Evolutionary conservation across 23 tunicate genomes (phyloP).

Genomic region (Halocynthia roretzi): DNA sequence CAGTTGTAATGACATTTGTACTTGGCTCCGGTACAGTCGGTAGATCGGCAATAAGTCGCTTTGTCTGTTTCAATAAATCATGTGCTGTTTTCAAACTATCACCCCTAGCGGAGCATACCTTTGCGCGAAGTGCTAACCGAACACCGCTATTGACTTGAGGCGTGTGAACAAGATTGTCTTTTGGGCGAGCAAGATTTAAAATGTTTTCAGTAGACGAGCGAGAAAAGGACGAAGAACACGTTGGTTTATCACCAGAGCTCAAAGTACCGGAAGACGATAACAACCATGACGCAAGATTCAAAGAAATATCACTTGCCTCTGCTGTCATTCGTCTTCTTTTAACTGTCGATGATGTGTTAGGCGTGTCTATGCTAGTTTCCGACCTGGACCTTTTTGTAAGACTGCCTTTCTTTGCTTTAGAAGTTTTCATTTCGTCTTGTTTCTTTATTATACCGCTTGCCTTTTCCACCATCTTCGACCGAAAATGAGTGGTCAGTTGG

Average conservation of each 20-base stretch:
- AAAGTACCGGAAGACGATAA: neutral
- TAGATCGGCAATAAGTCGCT: conserved; percentile 5
- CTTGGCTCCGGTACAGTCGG: neutral
- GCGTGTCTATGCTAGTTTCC: too few relatives aligned
- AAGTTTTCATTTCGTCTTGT: too few relatives aligned
- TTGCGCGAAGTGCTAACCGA: conserved; percentile 19
- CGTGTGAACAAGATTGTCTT: neutral
- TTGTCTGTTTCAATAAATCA: conserved; percentile 16
- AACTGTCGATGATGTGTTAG: too few relatives aligned
- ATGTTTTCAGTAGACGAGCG: neutral
- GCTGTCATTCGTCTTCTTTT: neutral
- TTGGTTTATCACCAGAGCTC: neutral
- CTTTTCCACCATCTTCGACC: conserved; percentile 4
- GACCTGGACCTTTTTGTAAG: too few relatives aligned
- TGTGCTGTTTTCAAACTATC: conserved; percentile 21
- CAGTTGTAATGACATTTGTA: too few relatives aligned
- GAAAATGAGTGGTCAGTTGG: conserved; percentile 11
- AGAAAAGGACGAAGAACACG: neutral
- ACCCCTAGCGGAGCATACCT: conserved; percentile 9
- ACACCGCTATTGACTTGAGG: conserved; percentile 15
- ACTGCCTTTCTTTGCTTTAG: too few relatives aligned
- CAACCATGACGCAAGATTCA: conserved; percentile 2
- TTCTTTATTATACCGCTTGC: neutral
- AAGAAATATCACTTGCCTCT: neutral
- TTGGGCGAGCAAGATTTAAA: neutral